Conservation (phyloP, 2,797 vertebrate genomes). For the Cossypha niveicapilla region DNA sequence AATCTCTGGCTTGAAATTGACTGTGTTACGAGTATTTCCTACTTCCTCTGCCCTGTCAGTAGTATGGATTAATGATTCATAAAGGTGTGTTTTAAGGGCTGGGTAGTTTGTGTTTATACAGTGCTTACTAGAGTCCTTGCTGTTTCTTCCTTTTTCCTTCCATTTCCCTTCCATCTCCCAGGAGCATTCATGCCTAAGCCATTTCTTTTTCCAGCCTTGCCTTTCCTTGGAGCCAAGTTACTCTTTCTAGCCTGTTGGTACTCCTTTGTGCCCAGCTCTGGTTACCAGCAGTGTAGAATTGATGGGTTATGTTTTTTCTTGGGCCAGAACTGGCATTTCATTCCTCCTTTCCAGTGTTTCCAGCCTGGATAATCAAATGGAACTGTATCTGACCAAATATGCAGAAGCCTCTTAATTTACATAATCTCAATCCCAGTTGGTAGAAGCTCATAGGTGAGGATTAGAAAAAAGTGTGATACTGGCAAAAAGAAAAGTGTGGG, state of each 20-base stretch:
- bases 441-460: background rate
- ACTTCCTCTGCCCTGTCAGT: background rate
- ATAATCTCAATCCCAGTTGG: background rate
- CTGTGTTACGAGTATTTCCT: background rate
- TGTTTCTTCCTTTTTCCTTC: background rate
- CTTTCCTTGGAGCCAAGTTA: background rate
- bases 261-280: background rate
- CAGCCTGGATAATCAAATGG: background rate
- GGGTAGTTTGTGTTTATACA: background rate
- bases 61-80: background rate
- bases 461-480: background rate
- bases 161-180: background rate
- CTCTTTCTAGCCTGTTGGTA: background rate
- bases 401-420: background rate
- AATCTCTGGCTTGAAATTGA: background rate
- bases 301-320: background rate
- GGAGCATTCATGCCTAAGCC: background rate
- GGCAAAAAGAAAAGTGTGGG: background rate
- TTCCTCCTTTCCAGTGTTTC: background rate
- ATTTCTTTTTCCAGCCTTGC: background rate
- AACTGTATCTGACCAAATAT: background rate
- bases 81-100: background rate
- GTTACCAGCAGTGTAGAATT: background rate
- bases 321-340: background rate
- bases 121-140: background rate